phyloP scores from a whole-genome alignment of 2,888 invertebrate genomes.

The Rhorus exstirpatorius region DNA sequence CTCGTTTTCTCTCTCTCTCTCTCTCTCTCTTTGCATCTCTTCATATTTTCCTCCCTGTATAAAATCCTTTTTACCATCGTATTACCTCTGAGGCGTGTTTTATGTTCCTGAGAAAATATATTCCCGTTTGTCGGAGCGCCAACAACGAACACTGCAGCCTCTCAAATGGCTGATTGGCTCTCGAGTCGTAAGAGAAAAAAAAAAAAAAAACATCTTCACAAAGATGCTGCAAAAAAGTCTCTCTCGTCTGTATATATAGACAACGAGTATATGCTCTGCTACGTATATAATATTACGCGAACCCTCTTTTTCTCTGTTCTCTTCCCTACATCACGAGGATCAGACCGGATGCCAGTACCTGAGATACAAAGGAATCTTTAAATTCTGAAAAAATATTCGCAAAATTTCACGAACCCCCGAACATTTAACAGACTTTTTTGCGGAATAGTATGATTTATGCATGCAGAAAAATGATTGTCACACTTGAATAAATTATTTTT shows the following conservation, averaged over 20 bases:
- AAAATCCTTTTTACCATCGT: slow-evolving; percentile 22
- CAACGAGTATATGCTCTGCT: slow-evolving; percentile 15
- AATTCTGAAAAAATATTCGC: too few species aligned
- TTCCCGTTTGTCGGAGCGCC: not conserved
- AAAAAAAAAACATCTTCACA: slow-evolving; percentile 28
- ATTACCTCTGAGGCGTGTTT: slow-evolving; percentile 35
- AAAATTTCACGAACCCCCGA: too few species aligned
- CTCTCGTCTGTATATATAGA: not conserved
- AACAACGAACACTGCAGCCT: not conserved
- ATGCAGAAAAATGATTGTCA: too few species aligned
- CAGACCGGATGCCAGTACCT: not conserved
- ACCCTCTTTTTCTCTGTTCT: not conserved
- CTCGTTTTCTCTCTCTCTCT: slow-evolving; percentile 13
- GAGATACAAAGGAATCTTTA: slow-evolving; percentile 1
- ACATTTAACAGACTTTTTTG: too few species aligned
- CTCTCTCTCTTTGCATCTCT: slow-evolving; percentile 20
- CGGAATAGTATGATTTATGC: too few species aligned
- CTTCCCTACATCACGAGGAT: not conserved
- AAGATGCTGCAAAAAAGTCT: slow-evolving; percentile 11
- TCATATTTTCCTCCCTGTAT: slow-evolving; percentile 11
- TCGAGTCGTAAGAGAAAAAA: slow-evolving; percentile 16
- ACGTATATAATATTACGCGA: not conserved
- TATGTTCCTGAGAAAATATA: slow-evolving; percentile 48
- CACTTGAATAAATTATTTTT: too few species aligned
- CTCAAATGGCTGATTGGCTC: slow-evolving; percentile 26